These are phyloP conservation scores for Choloepus hoffmanni DNA, from an alignment of 2,113 vertebrate species.

Conservation along the genomic window DNA sequence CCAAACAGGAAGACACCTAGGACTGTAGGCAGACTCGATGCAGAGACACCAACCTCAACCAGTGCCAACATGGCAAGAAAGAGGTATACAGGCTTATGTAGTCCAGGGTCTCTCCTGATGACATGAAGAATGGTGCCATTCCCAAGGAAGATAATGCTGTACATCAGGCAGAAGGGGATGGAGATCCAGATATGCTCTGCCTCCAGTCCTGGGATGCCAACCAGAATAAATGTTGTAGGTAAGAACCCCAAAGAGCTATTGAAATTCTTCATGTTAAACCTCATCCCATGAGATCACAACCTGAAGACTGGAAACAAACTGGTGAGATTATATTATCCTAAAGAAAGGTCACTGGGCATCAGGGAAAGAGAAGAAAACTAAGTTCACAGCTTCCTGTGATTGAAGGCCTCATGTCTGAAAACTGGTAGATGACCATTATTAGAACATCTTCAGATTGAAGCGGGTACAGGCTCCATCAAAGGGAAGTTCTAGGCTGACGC, in stretches of 20 bases:
- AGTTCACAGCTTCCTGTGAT: neutral
- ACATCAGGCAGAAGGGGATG: conserved; percentile 76
- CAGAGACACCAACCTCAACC: conserved; percentile 75
- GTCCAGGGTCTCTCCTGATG: conserved; percentile 56
- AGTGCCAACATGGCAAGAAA: conserved; percentile 78
- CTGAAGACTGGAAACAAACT: conserved; percentile 42
- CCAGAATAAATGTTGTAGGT: conserved; percentile 70
- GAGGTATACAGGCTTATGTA: conserved; percentile 80
- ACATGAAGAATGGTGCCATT: conserved; percentile 78
- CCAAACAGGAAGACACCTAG: conserved; percentile 74
- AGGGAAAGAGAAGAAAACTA: neutral
- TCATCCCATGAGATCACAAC: neutral
- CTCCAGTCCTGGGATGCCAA: conserved; percentile 77
- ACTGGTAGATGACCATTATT: neutral
- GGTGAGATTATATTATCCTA: no score
- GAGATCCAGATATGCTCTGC: conserved; percentile 70
- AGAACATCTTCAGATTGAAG: neutral
- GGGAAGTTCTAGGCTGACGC: neutral
- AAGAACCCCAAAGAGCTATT: conserved; percentile 56
- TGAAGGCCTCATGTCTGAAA: neutral
- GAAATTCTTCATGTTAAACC: conserved; percentile 69
- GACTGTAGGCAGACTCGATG: conserved; percentile 77
- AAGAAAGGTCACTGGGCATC: neutral
- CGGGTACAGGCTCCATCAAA: neutral
- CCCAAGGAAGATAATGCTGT: conserved; percentile 76